phyloP scores from a whole-genome alignment of 30 jellyfish, hydroid and myxozoan genomes.

The Catostylus mosaicus region DNA sequence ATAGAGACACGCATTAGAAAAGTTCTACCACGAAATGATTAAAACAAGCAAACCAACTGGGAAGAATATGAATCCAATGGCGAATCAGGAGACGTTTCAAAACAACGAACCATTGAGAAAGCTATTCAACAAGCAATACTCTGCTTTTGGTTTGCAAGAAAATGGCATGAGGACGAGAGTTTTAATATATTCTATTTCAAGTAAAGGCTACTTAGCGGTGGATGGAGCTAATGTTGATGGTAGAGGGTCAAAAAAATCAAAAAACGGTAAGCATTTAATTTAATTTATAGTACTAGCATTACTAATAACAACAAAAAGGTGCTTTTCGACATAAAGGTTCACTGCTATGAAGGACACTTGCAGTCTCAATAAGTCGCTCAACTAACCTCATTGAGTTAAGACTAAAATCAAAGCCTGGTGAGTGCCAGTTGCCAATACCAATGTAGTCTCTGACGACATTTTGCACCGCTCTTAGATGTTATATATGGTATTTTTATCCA shows the following conservation, averaged over 20 bases:
- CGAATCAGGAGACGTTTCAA: background rate
- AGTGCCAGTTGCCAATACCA: no score
- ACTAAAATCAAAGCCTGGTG: no score
- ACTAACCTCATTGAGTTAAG: no score
- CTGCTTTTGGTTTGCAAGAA: background rate
- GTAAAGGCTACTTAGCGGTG: slow-evolving; percentile 40
- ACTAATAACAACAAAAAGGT: no score
- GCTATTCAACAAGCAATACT: slow-evolving; percentile 11
- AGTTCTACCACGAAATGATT: slow-evolving; percentile 44
- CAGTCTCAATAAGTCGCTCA: no score
- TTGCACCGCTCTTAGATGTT: no score
- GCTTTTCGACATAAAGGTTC: no score
- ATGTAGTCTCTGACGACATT: no score
- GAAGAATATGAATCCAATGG: background rate
- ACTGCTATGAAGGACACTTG: no score
- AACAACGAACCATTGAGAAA: background rate
- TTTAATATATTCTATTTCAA: slow-evolving; percentile 43
- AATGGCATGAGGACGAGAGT: slow-evolving; percentile 38
- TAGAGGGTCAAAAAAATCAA: slow-evolving; percentile 28
- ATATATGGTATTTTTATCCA: no score
- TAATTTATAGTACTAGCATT: background rate
- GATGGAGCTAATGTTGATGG: slow-evolving; percentile 33
- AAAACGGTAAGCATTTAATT: slow-evolving; percentile 22
- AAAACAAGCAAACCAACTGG: slow-evolving; percentile 7
- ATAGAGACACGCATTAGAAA: slow-evolving; percentile 59